Base-by-base conservation (phyloP, 1,140 invertebrate species). In the Solen grandis region DNA sequence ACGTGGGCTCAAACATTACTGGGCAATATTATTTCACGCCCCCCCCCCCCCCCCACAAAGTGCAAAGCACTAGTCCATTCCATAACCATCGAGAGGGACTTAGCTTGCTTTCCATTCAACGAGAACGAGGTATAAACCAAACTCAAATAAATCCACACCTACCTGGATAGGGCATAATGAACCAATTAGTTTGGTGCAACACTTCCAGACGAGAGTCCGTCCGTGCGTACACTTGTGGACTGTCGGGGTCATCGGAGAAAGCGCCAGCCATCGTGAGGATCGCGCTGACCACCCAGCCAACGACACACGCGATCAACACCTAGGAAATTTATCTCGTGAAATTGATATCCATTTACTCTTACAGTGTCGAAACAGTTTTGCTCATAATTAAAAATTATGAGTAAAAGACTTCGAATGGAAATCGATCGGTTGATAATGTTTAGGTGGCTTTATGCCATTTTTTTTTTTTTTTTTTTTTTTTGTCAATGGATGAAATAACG, bases 151-250 rank as follows among this genome's bases (percentile, higher is more conserved):
- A n/a, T n/a, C n/a, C n/a, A n/a, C n/a, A 5, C 69, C 62, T 90
- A 95, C 95, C 95, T 74, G 96, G 96, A 93, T 97, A 97, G 19
- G 96, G 96, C 29, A 97, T 87, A 27, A 96, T 92, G 87, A 97
- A 96, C 96, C 96, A 97, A 0, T 95, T 94, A 1, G 96, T 95
- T 85, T 96, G 94, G n/a, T 92, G 91, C 14, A 97, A 92, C 70
- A 96, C 95, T 69, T 94, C 94, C 0, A 96, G 83, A 85, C 96
- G 96, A 4, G 94, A 93, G 86, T 97, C 96, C 0, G 96, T 96
- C 69, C 96, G 92, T 0, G 95, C 84, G 19, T 81, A 80, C 36
- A 74, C 83, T 35, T 85, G 74, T 19, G 54, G 16, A 29, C 68
- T 73, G 2, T 81, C 57, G 0, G 68, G 73, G 35, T 85, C 83